Base-by-base conservation (phyloP, 2,797 vertebrate genomes). In the Acestrorhynchus altus region DNA sequence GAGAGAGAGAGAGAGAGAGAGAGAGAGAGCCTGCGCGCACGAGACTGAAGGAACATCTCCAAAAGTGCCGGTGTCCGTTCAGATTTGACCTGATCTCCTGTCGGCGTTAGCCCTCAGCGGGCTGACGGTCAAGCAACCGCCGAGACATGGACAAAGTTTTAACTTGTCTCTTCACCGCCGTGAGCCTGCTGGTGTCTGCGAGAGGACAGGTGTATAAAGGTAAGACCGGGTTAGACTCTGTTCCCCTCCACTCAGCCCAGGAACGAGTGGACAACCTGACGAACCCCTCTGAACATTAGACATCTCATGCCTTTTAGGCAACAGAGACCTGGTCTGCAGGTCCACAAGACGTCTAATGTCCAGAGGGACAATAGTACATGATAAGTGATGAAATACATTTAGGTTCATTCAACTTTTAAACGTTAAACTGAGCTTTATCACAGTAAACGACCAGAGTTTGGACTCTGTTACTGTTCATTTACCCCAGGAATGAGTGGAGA, bases 61-160 rank as follows among this genome's bases (percentile, higher is more conserved):
- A 64, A 44, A 39, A 40, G 57, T 60, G 11, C 57, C 26, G 57
- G 18, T 61, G 57, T 46, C 59, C 73, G 47, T 35, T 61, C 47
- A 77, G 72, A 87, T 84, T 24, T 90, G 90, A 83, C 72, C 78
- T 76, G 89, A 56, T 3, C 22, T 11, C 12, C 20, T 24, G 5
- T 89, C 69, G 66, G 83, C 78, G 88, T 88, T 86, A 87, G 91
- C 91, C 90, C 92, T 88, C 88, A 87, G 70, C 79, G 84, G 89
- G 90, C 88, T 86, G 81, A 90, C 87, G 85, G 84, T 81, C 80
- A 83, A 86, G 84, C 40, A 81, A 4, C 16, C 6, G 35, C 16
- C 61, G 12, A 20, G 40, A 84, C 80, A 95, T 95, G 94, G 93
- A 94, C 90, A 95, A 94, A 94, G 91, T 95, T 94, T 74, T 92